These are phyloP conservation scores for Trissolcus brochymenae DNA, from an alignment of 2,888 invertebrate genomes.

Conservation along the genomic window DNA sequence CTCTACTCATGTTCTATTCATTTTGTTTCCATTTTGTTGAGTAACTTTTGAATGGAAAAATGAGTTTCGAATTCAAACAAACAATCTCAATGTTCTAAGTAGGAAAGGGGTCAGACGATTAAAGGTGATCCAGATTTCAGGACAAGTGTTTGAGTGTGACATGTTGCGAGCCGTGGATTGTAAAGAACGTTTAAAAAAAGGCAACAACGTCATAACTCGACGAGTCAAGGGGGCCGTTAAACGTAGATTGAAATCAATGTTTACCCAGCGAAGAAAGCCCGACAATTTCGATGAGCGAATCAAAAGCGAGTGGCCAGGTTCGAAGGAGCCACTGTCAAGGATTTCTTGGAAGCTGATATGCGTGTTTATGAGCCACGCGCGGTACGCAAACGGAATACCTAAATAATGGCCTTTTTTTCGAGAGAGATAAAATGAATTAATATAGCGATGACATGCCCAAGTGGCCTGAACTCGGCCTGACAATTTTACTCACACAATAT, in stretches of 20 bases:
- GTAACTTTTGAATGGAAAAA: too few species aligned
- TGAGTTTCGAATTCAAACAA: too few species aligned
- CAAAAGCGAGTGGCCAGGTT: slow-evolving; percentile 24
- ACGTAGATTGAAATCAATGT: slow-evolving; percentile 54
- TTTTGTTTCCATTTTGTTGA: background rate
- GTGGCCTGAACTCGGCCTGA: background rate
- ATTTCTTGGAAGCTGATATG: slow-evolving; percentile 60
- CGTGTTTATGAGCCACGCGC: slow-evolving; percentile 55
- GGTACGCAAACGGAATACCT: slow-evolving; percentile 57
- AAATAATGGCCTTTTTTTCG: slow-evolving; percentile 54
- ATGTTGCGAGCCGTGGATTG: slow-evolving; percentile 32
- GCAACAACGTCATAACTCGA: slow-evolving; percentile 53
- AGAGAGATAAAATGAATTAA: slow-evolving; percentile 48
- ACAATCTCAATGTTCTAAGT: background rate
- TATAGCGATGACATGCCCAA: slow-evolving; percentile 59
- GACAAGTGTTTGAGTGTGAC: slow-evolving; percentile 36
- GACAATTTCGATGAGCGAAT: slow-evolving; percentile 45
- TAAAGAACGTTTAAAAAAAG: slow-evolving; percentile 45
- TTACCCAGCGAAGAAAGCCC: slow-evolving; percentile 40
- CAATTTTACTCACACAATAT: background rate
- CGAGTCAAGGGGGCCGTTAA: slow-evolving; percentile 48
- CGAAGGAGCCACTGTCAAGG: slow-evolving; percentile 52
- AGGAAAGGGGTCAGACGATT: slow-evolving; percentile 25
- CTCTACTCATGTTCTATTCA: too few species aligned
- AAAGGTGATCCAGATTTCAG: slow-evolving; percentile 28